phyloP scores from a whole-genome alignment of 1,140 invertebrate genomes.

The Heliothis virescens region DNA sequence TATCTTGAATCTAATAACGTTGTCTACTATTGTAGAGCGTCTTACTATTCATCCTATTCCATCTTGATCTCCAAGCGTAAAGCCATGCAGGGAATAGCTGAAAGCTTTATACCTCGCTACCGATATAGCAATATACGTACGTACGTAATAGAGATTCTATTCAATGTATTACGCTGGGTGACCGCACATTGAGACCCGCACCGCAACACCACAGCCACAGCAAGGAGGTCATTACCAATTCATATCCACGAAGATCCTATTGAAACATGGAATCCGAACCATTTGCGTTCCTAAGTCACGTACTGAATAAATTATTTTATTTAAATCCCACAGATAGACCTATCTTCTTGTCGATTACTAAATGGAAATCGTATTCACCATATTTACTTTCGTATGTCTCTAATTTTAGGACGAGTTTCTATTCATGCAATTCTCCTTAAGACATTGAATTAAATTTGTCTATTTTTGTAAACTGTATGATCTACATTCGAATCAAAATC shows the following conservation, averaged over 20 bases:
- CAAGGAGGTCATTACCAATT: slow-evolving; percentile 16
- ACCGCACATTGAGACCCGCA: slow-evolving; percentile 15
- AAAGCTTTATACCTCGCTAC: slow-evolving; percentile 16
- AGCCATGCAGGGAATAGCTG: neutral
- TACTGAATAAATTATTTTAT: slow-evolving; percentile 31
- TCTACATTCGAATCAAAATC: too few species aligned
- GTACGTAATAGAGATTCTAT: neutral
- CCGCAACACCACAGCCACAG: neutral
- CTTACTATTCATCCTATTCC: neutral
- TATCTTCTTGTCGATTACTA: neutral
- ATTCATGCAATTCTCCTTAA: too few species aligned
- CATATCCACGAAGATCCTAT: slow-evolving; percentile 30
- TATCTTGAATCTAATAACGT: too few species aligned
- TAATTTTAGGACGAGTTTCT: neutral
- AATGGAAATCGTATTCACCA: neutral
- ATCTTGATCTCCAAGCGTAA: neutral
- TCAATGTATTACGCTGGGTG: slow-evolving; percentile 20
- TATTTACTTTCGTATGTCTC: neutral
- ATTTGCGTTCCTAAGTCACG: slow-evolving; percentile 17
- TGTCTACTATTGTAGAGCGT: too few species aligned
- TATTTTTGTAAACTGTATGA: too few species aligned
- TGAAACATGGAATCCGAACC: slow-evolving; percentile 22
- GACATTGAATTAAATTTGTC: too few species aligned
- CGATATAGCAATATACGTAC: neutral
- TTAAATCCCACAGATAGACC: slow-evolving; percentile 11